These are phyloP conservation scores for Psephotus haematonotus DNA, from an alignment of 2,113 vertebrate species.

Conservation along the genomic window DNA sequence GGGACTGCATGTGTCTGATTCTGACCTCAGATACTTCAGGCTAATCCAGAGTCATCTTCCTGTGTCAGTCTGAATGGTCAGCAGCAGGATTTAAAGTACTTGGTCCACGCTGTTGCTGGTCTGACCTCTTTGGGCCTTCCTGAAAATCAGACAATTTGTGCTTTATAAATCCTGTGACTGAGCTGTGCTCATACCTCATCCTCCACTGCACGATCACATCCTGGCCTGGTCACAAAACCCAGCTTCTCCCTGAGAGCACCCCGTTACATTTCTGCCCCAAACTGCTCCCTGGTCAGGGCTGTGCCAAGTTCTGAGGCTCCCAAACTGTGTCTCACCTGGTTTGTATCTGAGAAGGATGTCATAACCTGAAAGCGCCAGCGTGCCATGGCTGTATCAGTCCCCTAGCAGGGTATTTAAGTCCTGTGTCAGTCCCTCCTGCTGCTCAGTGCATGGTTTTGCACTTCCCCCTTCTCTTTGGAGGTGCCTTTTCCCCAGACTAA, in stretches of 20 bases:
- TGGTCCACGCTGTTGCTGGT: neutral
- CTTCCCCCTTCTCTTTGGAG: neutral
- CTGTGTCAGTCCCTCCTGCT: neutral
- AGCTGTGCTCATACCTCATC: neutral
- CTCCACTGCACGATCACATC: neutral
- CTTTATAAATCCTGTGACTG: conserved; percentile 36
- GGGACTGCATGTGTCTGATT: neutral
- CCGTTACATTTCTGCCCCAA: neutral
- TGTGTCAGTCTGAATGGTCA: conserved; percentile 15
- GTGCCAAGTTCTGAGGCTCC: neutral
- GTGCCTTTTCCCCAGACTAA: neutral
- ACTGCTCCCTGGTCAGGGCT: neutral
- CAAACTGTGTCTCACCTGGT: neutral
- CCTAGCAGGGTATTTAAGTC: neutral
- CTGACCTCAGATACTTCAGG: conserved; percentile 18
- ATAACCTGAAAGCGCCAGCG: neutral
- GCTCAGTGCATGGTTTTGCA: neutral
- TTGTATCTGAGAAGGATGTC: neutral
- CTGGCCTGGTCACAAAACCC: neutral
- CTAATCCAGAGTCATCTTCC: conserved; percentile 5
- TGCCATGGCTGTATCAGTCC: neutral
- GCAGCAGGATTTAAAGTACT: conserved; percentile 42
- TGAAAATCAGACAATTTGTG: conserved; percentile 51
- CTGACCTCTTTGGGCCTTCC: conserved; percentile 1
- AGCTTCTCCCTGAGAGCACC: neutral